Percentiles rank a stretch among this genome's conserved stretches.
Evolutionary conservation across 2,113 vertebrate genomes (phyloP).

Genomic region (Trichomycterus rosablanca): DNA sequence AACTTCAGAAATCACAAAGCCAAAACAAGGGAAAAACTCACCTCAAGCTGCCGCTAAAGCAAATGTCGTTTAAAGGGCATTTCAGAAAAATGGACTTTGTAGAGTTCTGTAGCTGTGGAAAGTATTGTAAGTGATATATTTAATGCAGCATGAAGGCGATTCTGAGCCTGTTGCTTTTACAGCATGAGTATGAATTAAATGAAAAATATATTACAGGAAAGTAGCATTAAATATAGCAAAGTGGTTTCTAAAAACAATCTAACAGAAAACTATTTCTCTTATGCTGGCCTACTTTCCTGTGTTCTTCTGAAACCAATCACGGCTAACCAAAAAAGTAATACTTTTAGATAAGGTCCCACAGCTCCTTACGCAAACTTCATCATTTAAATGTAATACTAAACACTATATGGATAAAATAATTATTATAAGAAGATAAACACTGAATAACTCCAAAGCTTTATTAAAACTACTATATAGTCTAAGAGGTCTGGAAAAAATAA

Average conservation of each 20-base stretch:
- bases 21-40: neutral
- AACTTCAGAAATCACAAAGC: conserved; percentile 37
- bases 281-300: no score
- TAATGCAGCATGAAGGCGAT: no score
- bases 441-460: no score
- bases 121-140: no score
- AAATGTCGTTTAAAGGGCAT: conserved; percentile 3
- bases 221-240: no score
- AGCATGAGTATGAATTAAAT: conserved; percentile 10
- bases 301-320: conserved; percentile 9
- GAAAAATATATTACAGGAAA: neutral
- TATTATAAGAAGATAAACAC: no score
- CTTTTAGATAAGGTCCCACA: neutral
- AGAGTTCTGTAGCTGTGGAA: neutral
- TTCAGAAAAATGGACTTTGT: neutral
- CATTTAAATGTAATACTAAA: conserved; percentile 14
- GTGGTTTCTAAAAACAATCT: no score
- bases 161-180: no score
- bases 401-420: no score
- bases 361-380: neutral
- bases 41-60: neutral
- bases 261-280: neutral
- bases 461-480: no score
- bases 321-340: conserved; percentile 3
- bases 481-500: no score